A percentile compares a stretch with the other conserved stretches of the same genome.
Evolutionary conservation across 2,888 invertebrate genomes (phyloP).

Genomic region (Drosophila kuntzei): DNA sequence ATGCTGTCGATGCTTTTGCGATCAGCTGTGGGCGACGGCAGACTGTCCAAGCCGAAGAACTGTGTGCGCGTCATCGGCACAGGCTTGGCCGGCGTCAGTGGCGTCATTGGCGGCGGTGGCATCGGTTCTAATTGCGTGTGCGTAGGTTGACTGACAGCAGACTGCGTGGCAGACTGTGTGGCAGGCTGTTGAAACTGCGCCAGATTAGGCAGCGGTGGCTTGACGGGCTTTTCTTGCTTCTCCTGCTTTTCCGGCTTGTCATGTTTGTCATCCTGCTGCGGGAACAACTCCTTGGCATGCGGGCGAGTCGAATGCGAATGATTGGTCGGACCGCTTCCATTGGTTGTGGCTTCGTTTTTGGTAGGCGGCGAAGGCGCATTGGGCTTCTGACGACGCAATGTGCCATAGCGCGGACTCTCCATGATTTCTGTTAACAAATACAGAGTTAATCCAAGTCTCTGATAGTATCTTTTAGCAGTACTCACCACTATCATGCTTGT

Average conservation of each 20-base stretch:
- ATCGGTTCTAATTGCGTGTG: constrained; percentile 59
- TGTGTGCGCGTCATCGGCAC: constrained; percentile 84
- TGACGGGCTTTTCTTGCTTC: constrained; percentile 75
- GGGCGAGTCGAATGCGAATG: constrained; percentile 51
- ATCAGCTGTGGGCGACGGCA: constrained; percentile 82
- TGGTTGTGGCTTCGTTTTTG: constrained; percentile 53
- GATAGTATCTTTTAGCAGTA: not conserved
- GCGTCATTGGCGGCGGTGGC: constrained; percentile 66
- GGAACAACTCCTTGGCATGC: constrained; percentile 81
- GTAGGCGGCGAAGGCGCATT: constrained; percentile 81
- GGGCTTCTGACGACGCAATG: constrained; percentile 79
- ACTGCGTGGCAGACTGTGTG: constrained; percentile 20
- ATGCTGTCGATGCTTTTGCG: constrained; percentile 82
- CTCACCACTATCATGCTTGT: constrained; percentile 79
- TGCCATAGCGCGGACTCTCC: constrained; percentile 83
- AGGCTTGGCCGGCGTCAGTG: constrained; percentile 78
- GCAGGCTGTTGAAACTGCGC: constrained; percentile 63
- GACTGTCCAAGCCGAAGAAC: constrained; percentile 81
- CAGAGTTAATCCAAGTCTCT: too few relatives aligned
- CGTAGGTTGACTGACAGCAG: constrained; percentile 30
- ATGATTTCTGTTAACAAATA: constrained; percentile 63
- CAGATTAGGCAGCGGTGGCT: constrained; percentile 81
- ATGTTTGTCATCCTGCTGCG: constrained; percentile 45
- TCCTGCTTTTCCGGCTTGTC: constrained; percentile 43
- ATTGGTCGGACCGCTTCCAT: constrained; percentile 50